Evolutionary conservation across 2,888 invertebrate species (phyloP).

Genomic region (Parelbella ahira): DNA sequence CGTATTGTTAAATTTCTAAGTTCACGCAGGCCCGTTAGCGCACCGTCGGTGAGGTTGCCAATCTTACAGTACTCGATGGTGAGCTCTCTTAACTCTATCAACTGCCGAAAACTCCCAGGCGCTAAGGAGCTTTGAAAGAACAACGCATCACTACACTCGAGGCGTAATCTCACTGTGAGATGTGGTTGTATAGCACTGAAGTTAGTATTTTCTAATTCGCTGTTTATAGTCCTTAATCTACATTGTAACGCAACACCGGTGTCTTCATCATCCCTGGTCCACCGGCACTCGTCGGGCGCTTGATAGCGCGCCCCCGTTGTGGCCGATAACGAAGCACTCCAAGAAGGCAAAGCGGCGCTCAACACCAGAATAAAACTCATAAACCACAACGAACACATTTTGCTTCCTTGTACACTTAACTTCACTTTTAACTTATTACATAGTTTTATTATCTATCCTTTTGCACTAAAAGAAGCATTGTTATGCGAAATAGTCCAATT

Average conservation of each 20-base stretch:
- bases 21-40: conserved; percentile 89
- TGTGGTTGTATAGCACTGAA: conserved; percentile 91
- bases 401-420: conserved; percentile 58
- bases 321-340: conserved; percentile 71
- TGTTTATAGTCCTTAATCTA: conserved; percentile 87
- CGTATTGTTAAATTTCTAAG: conserved; percentile 89
- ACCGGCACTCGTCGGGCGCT: conserved; percentile 90
- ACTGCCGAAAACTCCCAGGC: conserved; percentile 87
- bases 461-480: conserved; percentile 56
- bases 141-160: conserved; percentile 89
- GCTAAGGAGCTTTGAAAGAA: conserved; percentile 90
- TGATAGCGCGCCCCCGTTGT: conserved; percentile 84
- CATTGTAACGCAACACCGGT: conserved; percentile 87
- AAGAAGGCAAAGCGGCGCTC: conserved; percentile 59
- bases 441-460: conserved; percentile 63
- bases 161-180: conserved; percentile 86
- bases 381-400: conserved; percentile 68
- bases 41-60: conserved; percentile 88
- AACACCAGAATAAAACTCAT: conserved; percentile 65
- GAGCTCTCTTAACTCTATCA: conserved; percentile 87
- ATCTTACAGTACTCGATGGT: conserved; percentile 92
- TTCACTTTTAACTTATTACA: conserved; percentile 65
- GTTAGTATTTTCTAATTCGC: conserved; percentile 90
- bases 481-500: conserved; percentile 54
- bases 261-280: conserved; percentile 85